Percentiles rank a stretch among this genome's conserved stretches.
These are phyloP conservation scores for Caprella mutica DNA, from an alignment of 2,888 invertebrate genomes.

Conservation along the genomic window DNA sequence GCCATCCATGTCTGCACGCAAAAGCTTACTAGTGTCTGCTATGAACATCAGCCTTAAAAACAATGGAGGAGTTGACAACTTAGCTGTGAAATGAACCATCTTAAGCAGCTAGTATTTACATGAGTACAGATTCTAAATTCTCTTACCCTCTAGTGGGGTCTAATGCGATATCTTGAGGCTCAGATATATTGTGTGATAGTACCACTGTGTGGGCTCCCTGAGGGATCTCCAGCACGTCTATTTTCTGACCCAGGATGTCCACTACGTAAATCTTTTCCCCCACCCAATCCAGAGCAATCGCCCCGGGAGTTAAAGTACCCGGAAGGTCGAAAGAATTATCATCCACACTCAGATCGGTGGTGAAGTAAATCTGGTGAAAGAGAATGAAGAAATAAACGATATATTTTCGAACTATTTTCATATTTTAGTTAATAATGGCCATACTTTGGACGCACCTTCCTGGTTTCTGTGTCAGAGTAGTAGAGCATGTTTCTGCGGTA, in stretches of 20 bases:
- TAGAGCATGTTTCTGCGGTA: slow-evolving; percentile 63
- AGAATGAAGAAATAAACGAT: no score
- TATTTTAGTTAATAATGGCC: no score
- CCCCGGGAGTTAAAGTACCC: slow-evolving; percentile 78
- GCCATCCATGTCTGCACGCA: slow-evolving; percentile 90
- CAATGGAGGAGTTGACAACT: no score
- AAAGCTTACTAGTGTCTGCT: slow-evolving; percentile 45
- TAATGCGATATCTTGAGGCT: slow-evolving; percentile 79
- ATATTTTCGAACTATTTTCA: no score
- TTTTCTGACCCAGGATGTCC: slow-evolving; percentile 81
- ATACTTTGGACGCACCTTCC: slow-evolving; percentile 36
- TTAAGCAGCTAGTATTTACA: no score
- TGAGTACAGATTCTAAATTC: no score
- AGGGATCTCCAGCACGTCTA: slow-evolving; percentile 83
- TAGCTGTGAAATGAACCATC: no score
- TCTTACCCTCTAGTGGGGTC: slow-evolving; percentile 76
- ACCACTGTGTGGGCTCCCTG: slow-evolving; percentile 81
- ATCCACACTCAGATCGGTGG: no score
- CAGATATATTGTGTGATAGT: slow-evolving; percentile 77
- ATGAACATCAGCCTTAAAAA: slow-evolving; percentile 47
- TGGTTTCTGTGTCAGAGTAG: slow-evolving; percentile 81
- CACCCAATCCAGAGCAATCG: slow-evolving; percentile 92
- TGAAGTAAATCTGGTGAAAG: no score
- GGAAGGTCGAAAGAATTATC: slow-evolving; percentile 59
- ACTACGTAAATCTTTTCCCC: slow-evolving; percentile 91